Percentiles rank a stretch among this genome's conserved stretches.
Conservation (phyloP, 2,113 vertebrate species). For the Petromus typicus region DNA sequence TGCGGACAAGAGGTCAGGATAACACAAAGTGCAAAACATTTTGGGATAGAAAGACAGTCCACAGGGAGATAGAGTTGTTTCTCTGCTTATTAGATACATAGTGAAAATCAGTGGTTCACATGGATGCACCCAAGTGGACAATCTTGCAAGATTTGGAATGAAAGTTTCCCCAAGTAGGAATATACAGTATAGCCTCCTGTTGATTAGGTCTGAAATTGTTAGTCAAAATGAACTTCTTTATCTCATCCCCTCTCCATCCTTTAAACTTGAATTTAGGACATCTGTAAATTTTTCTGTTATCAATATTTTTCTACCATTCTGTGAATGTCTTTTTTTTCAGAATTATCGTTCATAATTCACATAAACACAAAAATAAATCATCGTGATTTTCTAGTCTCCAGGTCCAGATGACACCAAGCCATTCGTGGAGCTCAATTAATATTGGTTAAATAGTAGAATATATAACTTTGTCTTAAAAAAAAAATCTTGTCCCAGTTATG, state of each 20-base stretch:
- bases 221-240: background rate
- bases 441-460: background rate
- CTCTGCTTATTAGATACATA: background rate
- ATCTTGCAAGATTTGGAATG: background rate
- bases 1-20: background rate
- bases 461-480: background rate
- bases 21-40: background rate
- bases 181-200: background rate
- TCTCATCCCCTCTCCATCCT: background rate
- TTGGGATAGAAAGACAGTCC: background rate
- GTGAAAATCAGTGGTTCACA: background rate
- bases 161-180: background rate
- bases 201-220: background rate
- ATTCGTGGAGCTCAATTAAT: background rate
- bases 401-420: fast-evolving
- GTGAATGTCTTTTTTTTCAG: background rate
- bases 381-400: background rate
- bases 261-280: background rate
- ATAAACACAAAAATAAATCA: background rate
- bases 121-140: too few relatives aligned
- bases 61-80: background rate
- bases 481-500: background rate
- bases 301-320: background rate
- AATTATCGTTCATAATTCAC: background rate
- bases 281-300: background rate